phyloP scores from a whole-genome alignment of 64 coral and sea anemone species.

The Pachyseris speciosa region DNA sequence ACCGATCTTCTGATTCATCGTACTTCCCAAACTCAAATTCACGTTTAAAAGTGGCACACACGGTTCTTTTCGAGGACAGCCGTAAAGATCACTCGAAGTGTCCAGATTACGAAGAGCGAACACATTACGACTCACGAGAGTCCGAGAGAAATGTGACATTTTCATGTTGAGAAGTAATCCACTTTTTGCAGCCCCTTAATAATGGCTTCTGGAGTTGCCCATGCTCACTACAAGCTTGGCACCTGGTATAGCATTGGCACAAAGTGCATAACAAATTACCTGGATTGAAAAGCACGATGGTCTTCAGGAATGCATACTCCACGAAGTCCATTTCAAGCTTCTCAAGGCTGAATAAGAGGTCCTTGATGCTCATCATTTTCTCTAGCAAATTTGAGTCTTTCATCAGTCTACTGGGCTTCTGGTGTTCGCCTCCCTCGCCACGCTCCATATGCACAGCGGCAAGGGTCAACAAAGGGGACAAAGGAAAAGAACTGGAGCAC shows the following conservation, averaged over 20 bases:
- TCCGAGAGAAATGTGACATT: too few species aligned
- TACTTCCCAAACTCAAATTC: too few species aligned
- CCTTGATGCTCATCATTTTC: slow-evolving; percentile 81
- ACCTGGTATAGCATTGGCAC: background rate
- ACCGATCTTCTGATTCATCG: too few species aligned
- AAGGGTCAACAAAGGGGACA: slow-evolving; percentile 86
- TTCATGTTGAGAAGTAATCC: too few species aligned
- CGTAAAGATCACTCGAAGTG: too few species aligned
- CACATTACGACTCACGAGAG: too few species aligned
- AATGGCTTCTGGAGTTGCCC: background rate
- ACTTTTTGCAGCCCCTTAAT: background rate
- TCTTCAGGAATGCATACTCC: slow-evolving; percentile 90
- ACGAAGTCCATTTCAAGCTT: slow-evolving; percentile 70
- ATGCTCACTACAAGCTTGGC: too few species aligned
- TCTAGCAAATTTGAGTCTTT: slow-evolving; percentile 64
- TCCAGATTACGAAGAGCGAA: too few species aligned
- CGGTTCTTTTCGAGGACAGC: too few species aligned
- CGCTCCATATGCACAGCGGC: slow-evolving; percentile 73
- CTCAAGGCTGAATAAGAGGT: slow-evolving; percentile 90
- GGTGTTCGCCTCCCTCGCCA: background rate
- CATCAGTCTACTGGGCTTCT: background rate
- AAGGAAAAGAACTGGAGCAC: slow-evolving; percentile 78
- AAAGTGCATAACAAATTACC: background rate
- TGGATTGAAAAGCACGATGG: slow-evolving; percentile 88
- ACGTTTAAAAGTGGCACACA: too few species aligned